Evolutionary conservation across 2,888 invertebrate species (phyloP), one percentile per base, ranked within the genome.

Genomic region (Caenorhabditis virilis): DNA sequence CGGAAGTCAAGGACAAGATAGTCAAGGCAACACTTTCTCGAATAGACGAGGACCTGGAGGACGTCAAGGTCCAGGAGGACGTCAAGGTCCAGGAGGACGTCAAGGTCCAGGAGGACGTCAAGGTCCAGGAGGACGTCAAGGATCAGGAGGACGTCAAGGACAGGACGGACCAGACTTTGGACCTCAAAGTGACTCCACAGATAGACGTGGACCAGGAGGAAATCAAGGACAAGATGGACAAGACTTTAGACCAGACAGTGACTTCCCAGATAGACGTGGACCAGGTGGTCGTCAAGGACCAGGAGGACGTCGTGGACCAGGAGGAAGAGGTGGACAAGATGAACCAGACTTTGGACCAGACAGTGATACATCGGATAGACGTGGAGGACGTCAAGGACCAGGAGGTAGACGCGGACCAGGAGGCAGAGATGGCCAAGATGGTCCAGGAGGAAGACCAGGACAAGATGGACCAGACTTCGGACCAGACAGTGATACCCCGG

Each of bases 201-300:
- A n/a, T n/a, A n/a, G n/a, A n/a, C n/a, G n/a, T n/a, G n/a, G n/a
- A n/a, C n/a, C n/a, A n/a, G n/a, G n/a, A n/a, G n/a, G n/a, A n/a
- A n/a, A n/a, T n/a, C n/a, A n/a, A n/a, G n/a, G n/a, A 36, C 38
- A 36, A 23, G 55, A 50, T n/a, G 47, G 58, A 35, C 47, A 26
- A n/a, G 33, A 42, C n/a, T 41, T 16, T 20, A 35, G 41, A 26
- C 35, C 41, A n/a, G n/a, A n/a, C n/a, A n/a, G n/a, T n/a, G n/a
- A n/a, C n/a, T n/a, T n/a, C 35, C 36, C 25, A 49, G 36, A 35
- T 33, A 45, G 16, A 16, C 33, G 42, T 1, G 38, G 45, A 47
- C 54, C 47, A 47, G 23, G 35, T 26, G 33, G 43, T 43, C 52
- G 33, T 25, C 22, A 18, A 4, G 52, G 52, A 23, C 52, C 35